phyloP scores from a whole-genome alignment of 1,140 invertebrate species.

The Rhopalosiphum maidis region DNA sequence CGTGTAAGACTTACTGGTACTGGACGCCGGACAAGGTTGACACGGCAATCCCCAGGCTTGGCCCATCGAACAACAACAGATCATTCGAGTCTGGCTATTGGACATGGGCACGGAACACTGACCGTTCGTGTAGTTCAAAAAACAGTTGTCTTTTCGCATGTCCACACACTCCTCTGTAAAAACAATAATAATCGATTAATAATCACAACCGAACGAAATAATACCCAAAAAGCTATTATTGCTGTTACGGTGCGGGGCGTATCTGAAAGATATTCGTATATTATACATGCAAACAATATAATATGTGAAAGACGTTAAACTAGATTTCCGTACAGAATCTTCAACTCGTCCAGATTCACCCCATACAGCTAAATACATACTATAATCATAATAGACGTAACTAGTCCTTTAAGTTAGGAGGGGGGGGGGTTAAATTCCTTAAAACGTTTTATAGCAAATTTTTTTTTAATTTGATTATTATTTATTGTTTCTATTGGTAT shows the following conservation, averaged over 20 bases:
- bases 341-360: not conserved
- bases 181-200: not conserved
- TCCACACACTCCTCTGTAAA: constrained; percentile 82
- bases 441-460: too few species aligned
- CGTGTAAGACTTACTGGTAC: constrained; percentile 68
- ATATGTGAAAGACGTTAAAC: too few species aligned
- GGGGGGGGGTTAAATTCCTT: too few species aligned
- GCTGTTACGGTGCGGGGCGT: not conserved
- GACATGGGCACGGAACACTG: constrained; percentile 77
- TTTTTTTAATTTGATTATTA: too few species aligned
- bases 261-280: not conserved
- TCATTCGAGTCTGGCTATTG: constrained; percentile 79
- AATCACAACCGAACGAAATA: not conserved
- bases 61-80: constrained; percentile 89
- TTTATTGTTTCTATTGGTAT: too few species aligned
- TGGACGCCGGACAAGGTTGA: constrained; percentile 75
- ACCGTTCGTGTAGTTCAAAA: constrained; percentile 72
- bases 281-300: not conserved
- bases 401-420: too few species aligned
- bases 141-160: constrained; percentile 84
- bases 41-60: constrained; percentile 84
- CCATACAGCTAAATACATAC: too few species aligned
- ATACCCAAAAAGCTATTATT: not conserved
- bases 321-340: too few species aligned
- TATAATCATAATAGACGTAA: too few species aligned